phyloP scores from a whole-genome alignment of 1,140 invertebrate genomes.

The Trichogramma pretiosum region DNA sequence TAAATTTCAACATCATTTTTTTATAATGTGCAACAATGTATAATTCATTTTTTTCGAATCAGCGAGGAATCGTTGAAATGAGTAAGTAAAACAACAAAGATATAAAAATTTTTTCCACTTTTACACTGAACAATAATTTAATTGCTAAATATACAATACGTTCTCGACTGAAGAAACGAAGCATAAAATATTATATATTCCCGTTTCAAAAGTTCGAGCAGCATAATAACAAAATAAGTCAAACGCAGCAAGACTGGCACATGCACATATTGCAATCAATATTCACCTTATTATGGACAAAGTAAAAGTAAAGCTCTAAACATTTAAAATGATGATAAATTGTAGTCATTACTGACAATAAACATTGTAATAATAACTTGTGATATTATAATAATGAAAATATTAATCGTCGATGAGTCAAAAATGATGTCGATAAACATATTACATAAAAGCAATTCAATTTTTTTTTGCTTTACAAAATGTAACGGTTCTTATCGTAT shows the following conservation, averaged over 20 bases:
- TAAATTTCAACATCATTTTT: too few relatives aligned
- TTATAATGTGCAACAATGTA: too few relatives aligned
- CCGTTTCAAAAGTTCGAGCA: slow-evolving; percentile 24
- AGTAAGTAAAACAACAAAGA: too few relatives aligned
- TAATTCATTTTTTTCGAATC: too few relatives aligned
- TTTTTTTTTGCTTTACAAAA: slow-evolving; percentile 10
- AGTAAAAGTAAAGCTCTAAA: slow-evolving; percentile 24
- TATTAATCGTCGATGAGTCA: slow-evolving; percentile 25
- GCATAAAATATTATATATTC: too few relatives aligned
- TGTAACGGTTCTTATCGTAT: slow-evolving; percentile 21
- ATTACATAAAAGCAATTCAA: slow-evolving; percentile 25
- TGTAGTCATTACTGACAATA: slow-evolving; percentile 23
- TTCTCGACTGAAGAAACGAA: too few relatives aligned
- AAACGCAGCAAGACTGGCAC: slow-evolving; percentile 29
- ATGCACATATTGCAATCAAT: slow-evolving; percentile 29
- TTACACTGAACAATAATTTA: too few relatives aligned
- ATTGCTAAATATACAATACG: too few relatives aligned
- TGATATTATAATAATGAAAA: slow-evolving; percentile 27
- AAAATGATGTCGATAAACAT: slow-evolving; percentile 17
- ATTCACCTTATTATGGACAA: too few relatives aligned
- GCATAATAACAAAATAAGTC: slow-evolving; percentile 21
- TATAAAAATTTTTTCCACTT: too few relatives aligned
- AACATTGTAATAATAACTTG: slow-evolving; percentile 25
- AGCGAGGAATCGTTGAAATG: too few relatives aligned
- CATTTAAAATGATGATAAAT: slow-evolving; percentile 23